Percentiles rank a stretch among this genome's conserved stretches.
phyloP scores from a whole-genome alignment of 1,140 invertebrate genomes.

The Augochlora pura region DNA sequence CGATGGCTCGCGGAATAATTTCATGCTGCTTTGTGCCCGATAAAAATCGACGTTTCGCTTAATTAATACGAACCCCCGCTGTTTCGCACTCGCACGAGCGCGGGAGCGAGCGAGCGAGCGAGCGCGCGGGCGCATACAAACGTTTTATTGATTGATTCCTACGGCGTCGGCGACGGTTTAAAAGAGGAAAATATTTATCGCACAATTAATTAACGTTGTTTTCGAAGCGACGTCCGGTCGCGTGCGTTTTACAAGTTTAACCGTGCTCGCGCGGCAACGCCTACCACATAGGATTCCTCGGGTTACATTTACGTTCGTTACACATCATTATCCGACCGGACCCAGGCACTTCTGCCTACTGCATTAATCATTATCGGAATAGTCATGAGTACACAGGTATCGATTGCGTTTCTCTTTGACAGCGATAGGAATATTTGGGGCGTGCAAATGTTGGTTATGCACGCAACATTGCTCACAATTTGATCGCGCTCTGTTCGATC shows the following conservation, averaged over 20 bases:
- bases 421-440: constrained; percentile 38
- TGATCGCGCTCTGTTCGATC: constrained; percentile 58
- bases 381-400: constrained; percentile 26
- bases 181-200: constrained; percentile 26
- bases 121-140: neutral
- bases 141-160: constrained; percentile 19
- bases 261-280: too few relatives aligned
- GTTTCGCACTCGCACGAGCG: too few relatives aligned
- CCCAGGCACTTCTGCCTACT: constrained; percentile 49
- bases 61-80: constrained; percentile 17
- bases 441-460: constrained; percentile 58
- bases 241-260: constrained; percentile 6
- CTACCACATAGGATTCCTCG: neutral
- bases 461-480: constrained; percentile 65
- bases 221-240: neutral
- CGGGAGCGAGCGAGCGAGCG: too few relatives aligned
- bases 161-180: neutral
- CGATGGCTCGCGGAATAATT: neutral
- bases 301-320: constrained; percentile 26
- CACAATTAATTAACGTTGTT: constrained; percentile 27
- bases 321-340: constrained; percentile 20
- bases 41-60: constrained; percentile 5
- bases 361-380: constrained; percentile 43
- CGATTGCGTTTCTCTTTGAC: constrained; percentile 52
- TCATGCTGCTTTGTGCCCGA: neutral